phyloP scores from a whole-genome alignment of 2,113 vertebrate species.

The Ophiodon elongatus region DNA sequence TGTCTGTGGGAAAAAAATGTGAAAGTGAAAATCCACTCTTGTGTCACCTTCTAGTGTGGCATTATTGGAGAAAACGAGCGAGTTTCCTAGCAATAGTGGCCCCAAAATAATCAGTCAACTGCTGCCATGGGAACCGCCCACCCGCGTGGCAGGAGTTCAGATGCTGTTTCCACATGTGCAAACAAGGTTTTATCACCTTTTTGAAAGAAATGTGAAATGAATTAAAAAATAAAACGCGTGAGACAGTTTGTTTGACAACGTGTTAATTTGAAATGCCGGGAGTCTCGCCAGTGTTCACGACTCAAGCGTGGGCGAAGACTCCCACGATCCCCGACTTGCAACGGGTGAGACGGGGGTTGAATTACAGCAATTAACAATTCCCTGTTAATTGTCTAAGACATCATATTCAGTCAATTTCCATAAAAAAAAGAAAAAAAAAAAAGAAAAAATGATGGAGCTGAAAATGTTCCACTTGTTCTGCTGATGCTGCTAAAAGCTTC shows the following conservation, averaged over 20 bases:
- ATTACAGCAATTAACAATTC: not conserved
- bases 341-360: not conserved
- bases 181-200: not conserved
- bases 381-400: too few relatives aligned
- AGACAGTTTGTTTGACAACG: not conserved
- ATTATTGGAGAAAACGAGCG: too few relatives aligned
- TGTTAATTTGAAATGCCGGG: not conserved
- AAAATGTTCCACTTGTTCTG: constrained; percentile 12
- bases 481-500: constrained; percentile 7
- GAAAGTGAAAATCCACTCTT: too few relatives aligned
- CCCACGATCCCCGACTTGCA: not conserved
- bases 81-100: not conserved
- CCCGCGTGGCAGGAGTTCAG: not conserved
- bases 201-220: too few relatives aligned
- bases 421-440: not conserved
- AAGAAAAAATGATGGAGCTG: not conserved
- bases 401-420: not conserved
- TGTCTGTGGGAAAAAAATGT: not conserved
- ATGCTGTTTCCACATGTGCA: not conserved
- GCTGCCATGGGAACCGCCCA: not conserved
- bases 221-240: not conserved
- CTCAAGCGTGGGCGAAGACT: not conserved
- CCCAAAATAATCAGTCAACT: not conserved
- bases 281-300: not conserved
- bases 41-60: too few relatives aligned